Percentiles rank a stretch among this genome's conserved stretches.
These are phyloP conservation scores for Halocaridina rubra DNA, from an alignment of 2,888 invertebrate species.

Conservation along the genomic window DNA sequence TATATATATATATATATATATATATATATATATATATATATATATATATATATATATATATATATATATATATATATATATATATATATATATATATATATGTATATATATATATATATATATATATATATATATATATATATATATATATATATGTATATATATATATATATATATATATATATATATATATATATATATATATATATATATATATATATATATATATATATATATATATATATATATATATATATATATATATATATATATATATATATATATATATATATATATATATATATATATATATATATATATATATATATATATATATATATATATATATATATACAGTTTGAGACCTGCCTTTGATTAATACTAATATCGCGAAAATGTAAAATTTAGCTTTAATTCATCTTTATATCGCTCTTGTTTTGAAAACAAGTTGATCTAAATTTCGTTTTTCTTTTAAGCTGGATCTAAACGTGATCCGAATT, in stretches of 20 bases:
- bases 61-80: background rate
- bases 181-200: conserved; percentile 7
- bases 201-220: conserved; percentile 3
- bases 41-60: background rate
- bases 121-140: background rate
- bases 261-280: background rate
- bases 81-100: conserved; percentile 31
- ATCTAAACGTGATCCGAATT: too few species aligned
- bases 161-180: background rate
- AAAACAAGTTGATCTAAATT: too few species aligned
- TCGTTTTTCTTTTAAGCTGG: too few species aligned
- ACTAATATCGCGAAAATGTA: too few species aligned
- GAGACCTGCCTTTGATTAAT: too few species aligned
- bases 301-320: background rate
- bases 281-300: background rate
- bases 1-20: conserved; percentile 23
- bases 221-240: background rate
- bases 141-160: background rate
- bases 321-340: background rate
- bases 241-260: background rate
- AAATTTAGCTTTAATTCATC: too few species aligned
- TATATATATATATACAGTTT: too few species aligned
- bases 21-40: conserved; percentile 19
- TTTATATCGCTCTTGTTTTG: too few species aligned
- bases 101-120: conserved; percentile 19